phyloP scores from a whole-genome alignment of 1,140 invertebrate genomes.

The Drosophila ohnishii region DNA sequence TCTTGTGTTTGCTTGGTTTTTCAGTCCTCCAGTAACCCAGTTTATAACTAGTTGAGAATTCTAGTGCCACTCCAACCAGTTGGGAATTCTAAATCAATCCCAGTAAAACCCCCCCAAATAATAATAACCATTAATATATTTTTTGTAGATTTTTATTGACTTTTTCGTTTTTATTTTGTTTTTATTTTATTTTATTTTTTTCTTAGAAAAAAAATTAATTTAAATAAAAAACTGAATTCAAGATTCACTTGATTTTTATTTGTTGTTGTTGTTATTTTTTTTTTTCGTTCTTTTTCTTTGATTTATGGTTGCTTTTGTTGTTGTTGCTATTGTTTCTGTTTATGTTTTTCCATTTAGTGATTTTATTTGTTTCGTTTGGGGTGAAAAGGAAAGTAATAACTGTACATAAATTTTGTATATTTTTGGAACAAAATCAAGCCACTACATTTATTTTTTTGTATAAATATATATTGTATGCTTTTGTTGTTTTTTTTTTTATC shows the following conservation, averaged over 20 bases:
- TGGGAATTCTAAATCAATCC: not conserved
- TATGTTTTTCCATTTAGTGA: constrained; percentile 6
- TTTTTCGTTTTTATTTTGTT: constrained; percentile 38
- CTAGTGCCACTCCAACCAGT: not conserved
- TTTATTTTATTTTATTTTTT: constrained; percentile 27
- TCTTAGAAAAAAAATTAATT: constrained; percentile 41
- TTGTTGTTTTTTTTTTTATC: constrained; percentile 19
- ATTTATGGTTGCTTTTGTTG: constrained; percentile 33
- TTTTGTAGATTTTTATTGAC: constrained; percentile 37
- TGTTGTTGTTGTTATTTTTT: not conserved
- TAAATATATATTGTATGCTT: constrained; percentile 53
- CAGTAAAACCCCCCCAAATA: not conserved
- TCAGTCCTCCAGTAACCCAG: not conserved
- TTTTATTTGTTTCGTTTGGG: constrained; percentile 5
- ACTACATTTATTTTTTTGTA: constrained; percentile 41
- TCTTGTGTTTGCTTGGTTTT: not conserved
- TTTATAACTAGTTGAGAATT: not conserved
- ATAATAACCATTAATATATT: not conserved
- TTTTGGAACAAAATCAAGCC: constrained; percentile 38
- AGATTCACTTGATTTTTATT: constrained; percentile 17
- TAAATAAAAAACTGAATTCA: constrained; percentile 39
- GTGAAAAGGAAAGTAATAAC: constrained; percentile 19
- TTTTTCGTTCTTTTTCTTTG: constrained; percentile 14
- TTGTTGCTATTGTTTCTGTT: constrained; percentile 18
- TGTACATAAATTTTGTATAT: constrained; percentile 34